Conservation (phyloP, 2,113 vertebrate genomes). For the Lampris megalopsis region DNA sequence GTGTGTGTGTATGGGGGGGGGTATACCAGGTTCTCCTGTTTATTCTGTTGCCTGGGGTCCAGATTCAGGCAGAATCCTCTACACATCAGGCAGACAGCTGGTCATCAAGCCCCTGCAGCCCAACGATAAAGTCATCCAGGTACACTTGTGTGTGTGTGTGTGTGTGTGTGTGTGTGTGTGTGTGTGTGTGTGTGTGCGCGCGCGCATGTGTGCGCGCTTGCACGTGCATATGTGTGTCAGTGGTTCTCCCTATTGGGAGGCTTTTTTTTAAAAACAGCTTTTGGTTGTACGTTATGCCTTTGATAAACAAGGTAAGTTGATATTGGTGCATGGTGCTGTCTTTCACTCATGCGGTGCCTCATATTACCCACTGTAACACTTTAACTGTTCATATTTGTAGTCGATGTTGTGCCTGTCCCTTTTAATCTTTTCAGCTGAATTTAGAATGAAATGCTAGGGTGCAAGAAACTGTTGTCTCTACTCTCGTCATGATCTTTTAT, state of each 20-base stretch:
- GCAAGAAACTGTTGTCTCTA: neutral
- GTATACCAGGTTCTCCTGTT: slow-evolving; percentile 87
- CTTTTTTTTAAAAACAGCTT: too few species aligned
- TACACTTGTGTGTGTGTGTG: slow-evolving; percentile 60
- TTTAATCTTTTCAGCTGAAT: too few species aligned
- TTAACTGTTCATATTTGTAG: neutral
- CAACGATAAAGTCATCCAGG: slow-evolving; percentile 92
- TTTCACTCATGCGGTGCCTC: neutral
- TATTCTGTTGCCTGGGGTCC: slow-evolving; percentile 96
- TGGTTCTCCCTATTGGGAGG: neutral
- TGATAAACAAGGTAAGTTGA: neutral
- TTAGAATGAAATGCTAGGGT: too few species aligned
- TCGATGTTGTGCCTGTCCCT: neutral
- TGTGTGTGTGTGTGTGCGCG: neutral
- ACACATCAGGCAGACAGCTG: slow-evolving; percentile 91
- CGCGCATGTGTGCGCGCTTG: slow-evolving; percentile 1
- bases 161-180: neutral
- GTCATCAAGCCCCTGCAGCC: slow-evolving; percentile 96
- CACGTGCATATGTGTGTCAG: neutral
- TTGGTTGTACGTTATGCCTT: neutral
- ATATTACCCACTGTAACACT: too few species aligned
- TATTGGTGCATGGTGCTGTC: neutral
- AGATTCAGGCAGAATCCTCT: slow-evolving; percentile 94
- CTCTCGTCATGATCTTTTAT: neutral
- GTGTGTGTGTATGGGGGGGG: slow-evolving; percentile 11